Evolutionary conservation across 1,140 invertebrate species (phyloP).

Genomic region (Scaptomyza hsui): DNA sequence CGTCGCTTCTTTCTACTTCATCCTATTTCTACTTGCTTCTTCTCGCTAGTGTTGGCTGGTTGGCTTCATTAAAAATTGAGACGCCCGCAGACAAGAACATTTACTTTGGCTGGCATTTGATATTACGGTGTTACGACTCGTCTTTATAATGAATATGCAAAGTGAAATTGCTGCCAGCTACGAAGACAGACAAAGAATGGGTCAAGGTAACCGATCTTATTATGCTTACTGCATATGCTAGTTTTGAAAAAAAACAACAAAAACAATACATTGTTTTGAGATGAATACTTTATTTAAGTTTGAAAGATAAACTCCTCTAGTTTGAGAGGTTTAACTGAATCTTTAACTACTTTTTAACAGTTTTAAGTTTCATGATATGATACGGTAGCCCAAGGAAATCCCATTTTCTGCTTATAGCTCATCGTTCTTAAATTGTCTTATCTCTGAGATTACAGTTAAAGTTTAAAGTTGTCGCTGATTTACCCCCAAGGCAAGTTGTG

Average conservation of each 20-base stretch:
- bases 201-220: slow-evolving; percentile 6
- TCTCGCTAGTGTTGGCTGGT: slow-evolving; percentile 14
- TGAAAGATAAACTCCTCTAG: no score
- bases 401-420: no score
- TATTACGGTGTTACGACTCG: slow-evolving; percentile 22
- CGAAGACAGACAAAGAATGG: background rate
- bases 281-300: no score
- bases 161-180: background rate
- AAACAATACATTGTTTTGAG: no score
- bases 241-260: background rate
- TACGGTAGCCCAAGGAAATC: no score
- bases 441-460: slow-evolving; percentile 16
- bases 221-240: background rate
- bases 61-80: slow-evolving; percentile 51
- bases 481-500: slow-evolving; percentile 27
- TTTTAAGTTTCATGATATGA: no score
- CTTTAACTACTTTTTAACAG: no score
- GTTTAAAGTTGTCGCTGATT: slow-evolving; percentile 26
- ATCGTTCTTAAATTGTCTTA: background rate
- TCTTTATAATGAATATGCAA: slow-evolving; percentile 13
- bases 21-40: no score
- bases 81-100: slow-evolving; percentile 40
- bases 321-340: no score
- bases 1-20: background rate
- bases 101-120: slow-evolving; percentile 32